Evolutionary conservation across 2,888 invertebrate genomes (phyloP).

Genomic region (Ochropacha duplaris): DNA sequence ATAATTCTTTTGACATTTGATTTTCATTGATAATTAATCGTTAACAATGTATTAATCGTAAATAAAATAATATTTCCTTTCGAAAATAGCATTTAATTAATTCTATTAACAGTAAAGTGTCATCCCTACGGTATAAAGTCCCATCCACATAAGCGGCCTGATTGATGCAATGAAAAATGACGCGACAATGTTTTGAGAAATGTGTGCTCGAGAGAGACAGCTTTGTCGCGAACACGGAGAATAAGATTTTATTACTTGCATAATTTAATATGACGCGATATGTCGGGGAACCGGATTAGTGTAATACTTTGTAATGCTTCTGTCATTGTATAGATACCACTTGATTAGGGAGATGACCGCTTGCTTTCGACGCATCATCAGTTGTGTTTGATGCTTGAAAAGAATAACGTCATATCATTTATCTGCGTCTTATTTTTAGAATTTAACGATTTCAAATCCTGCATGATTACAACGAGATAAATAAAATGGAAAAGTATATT

Average conservation of each 20-base stretch:
- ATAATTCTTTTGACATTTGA: too few relatives aligned
- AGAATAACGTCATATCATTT: constrained; percentile 48
- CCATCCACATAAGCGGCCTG: constrained; percentile 61
- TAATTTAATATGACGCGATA: constrained; percentile 66
- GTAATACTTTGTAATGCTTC: constrained; percentile 55
- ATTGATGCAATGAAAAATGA: constrained; percentile 83
- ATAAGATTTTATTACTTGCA: constrained; percentile 77
- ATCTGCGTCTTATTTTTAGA: constrained; percentile 70
- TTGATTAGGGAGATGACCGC: constrained; percentile 68
- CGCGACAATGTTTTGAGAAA: constrained; percentile 80
- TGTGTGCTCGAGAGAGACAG: constrained; percentile 62
- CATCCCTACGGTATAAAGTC: constrained; percentile 55
- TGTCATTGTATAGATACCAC: constrained; percentile 38
- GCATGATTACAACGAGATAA: neutral
- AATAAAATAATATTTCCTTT: too few relatives aligned
- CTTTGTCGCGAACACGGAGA: constrained; percentile 59
- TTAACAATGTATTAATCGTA: too few relatives aligned
- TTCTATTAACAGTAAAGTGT: constrained; percentile 16
- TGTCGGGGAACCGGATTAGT: constrained; percentile 56
- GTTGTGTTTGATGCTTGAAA: constrained; percentile 39
- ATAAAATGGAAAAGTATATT: neutral
- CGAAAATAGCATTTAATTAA: constrained; percentile 2
- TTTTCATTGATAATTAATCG: too few relatives aligned
- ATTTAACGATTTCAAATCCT: neutral
- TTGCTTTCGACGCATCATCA: constrained; percentile 43